A percentile compares a stretch with the other conserved stretches of the same genome.
Conservation (phyloP, 2,113 vertebrate species). For the Bagarius yarrelli region DNA sequence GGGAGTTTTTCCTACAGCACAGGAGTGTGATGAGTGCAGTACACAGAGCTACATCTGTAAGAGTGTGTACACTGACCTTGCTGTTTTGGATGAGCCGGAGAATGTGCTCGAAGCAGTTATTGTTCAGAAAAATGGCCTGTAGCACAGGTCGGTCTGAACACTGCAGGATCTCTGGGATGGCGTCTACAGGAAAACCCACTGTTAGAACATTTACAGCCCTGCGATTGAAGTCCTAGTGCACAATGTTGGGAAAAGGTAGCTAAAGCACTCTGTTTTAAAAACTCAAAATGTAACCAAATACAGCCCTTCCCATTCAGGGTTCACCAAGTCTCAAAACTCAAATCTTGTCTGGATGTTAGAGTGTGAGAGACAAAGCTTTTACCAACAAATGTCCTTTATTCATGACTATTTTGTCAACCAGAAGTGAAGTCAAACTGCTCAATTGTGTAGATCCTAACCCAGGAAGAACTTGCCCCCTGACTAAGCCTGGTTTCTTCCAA, state of each 20-base stretch:
- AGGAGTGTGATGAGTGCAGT: background rate
- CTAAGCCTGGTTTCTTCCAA: no score
- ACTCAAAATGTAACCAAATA: conserved; percentile 14
- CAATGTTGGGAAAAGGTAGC: background rate
- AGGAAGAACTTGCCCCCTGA: no score
- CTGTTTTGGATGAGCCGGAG: conserved; percentile 95
- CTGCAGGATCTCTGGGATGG: conserved; percentile 89
- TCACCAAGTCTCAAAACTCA: background rate
- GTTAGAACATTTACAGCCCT: background rate
- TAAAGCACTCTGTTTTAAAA: conserved; percentile 14
- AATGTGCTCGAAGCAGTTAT: conserved; percentile 98
- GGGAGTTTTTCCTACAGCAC: background rate
- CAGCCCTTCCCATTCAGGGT: background rate
- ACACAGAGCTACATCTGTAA: background rate
- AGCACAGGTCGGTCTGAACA: conserved; percentile 89
- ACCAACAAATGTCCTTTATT: no score
- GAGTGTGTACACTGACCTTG: conserved; percentile 77
- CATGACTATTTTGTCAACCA: no score
- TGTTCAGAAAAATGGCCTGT: conserved; percentile 94
- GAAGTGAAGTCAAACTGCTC: no score
- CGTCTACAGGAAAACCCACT: conserved; percentile 67
- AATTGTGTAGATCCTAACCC: no score
- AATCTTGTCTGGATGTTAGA: background rate
- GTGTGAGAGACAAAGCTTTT: background rate
- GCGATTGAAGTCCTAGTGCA: background rate